These are phyloP conservation scores for Colletes gigas DNA, from an alignment of 1,140 invertebrate species.

Conservation along the genomic window DNA sequence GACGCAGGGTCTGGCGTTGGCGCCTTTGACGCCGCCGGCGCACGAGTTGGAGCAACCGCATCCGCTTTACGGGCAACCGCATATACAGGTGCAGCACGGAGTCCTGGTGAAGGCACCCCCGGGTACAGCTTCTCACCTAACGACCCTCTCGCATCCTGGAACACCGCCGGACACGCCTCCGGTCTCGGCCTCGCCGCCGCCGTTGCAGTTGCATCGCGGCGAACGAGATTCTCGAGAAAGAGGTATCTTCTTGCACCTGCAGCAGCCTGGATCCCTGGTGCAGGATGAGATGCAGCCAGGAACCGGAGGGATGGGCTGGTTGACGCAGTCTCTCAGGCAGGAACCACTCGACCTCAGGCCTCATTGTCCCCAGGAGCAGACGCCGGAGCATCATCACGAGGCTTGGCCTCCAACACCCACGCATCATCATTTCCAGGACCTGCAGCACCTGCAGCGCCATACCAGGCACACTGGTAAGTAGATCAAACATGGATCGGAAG, in stretches of 20 bases:
- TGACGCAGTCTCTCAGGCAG: slow-evolving; percentile 85
- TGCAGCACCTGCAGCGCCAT: slow-evolving; percentile 72
- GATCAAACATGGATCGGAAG: too few species aligned
- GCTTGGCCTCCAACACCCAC: slow-evolving; percentile 71
- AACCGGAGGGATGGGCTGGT: slow-evolving; percentile 85
- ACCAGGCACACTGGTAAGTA: slow-evolving; percentile 73
- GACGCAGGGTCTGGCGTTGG: slow-evolving; percentile 73
- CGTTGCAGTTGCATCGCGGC: slow-evolving; percentile 80
- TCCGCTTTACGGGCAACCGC: slow-evolving; percentile 76
- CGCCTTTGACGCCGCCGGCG: slow-evolving; percentile 83
- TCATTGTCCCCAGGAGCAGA: slow-evolving; percentile 81
- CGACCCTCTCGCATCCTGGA: slow-evolving; percentile 83
- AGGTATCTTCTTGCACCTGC: slow-evolving; percentile 68
- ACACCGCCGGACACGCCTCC: slow-evolving; percentile 91
- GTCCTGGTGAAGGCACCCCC: slow-evolving; percentile 75
- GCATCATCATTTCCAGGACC: slow-evolving; percentile 79
- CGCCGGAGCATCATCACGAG: slow-evolving; percentile 70
- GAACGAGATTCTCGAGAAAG: slow-evolving; percentile 69
- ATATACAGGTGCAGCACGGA: slow-evolving; percentile 74
- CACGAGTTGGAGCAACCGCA: slow-evolving; percentile 82
- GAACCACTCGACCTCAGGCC: slow-evolving; percentile 92
- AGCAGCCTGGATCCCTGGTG: slow-evolving; percentile 69
- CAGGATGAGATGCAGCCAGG: slow-evolving; percentile 73
- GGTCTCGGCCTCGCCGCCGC: slow-evolving; percentile 81
- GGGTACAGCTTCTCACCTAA: slow-evolving; percentile 72